Percentiles rank a stretch among this genome's conserved stretches.
These are phyloP conservation scores for Penaeus monodon DNA, from an alignment of 2,888 invertebrate species.

Conservation along the genomic window DNA sequence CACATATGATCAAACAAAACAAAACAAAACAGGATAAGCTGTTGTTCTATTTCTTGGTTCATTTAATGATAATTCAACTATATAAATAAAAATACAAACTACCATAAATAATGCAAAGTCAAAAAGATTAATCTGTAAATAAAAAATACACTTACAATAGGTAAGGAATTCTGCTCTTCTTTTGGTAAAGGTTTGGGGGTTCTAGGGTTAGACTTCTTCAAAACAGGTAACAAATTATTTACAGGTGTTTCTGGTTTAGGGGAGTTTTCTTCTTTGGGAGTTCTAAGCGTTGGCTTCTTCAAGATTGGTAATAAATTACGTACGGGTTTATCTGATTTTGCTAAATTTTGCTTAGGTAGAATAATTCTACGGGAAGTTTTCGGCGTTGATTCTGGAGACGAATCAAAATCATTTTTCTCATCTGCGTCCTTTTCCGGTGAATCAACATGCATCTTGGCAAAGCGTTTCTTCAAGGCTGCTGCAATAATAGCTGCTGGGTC, in stretches of 20 bases:
- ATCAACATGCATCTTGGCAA: conserved; percentile 67
- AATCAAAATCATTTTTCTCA: conserved; percentile 42
- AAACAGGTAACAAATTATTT: conserved; percentile 2
- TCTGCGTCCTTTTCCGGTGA: conserved; percentile 56
- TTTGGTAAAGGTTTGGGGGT: conserved; percentile 30
- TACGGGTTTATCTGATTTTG: conserved; percentile 9
- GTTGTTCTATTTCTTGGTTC: too few species aligned
- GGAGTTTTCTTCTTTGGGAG: conserved; percentile 31
- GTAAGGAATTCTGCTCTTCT: conserved; percentile 39
- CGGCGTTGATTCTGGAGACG: conserved; percentile 53
- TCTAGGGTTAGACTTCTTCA: conserved; percentile 37
- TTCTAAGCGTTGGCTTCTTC: conserved; percentile 31
- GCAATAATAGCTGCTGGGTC: conserved; percentile 70
- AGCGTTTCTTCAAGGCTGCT: conserved; percentile 70
- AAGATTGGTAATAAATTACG: conserved; percentile 18
- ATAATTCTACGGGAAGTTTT: conserved; percentile 16
- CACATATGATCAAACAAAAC: too few species aligned
- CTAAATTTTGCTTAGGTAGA: conserved; percentile 25
- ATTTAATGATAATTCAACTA: too few species aligned
- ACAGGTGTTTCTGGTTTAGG: conserved; percentile 15
- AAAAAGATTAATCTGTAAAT: background rate
- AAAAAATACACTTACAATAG: conserved; percentile 38
- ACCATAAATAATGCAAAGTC: too few species aligned
- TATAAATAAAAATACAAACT: too few species aligned
- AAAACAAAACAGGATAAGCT: too few species aligned